Base-by-base conservation (phyloP, 2,888 invertebrate species). In the Ganaspis brasiliensis region DNA sequence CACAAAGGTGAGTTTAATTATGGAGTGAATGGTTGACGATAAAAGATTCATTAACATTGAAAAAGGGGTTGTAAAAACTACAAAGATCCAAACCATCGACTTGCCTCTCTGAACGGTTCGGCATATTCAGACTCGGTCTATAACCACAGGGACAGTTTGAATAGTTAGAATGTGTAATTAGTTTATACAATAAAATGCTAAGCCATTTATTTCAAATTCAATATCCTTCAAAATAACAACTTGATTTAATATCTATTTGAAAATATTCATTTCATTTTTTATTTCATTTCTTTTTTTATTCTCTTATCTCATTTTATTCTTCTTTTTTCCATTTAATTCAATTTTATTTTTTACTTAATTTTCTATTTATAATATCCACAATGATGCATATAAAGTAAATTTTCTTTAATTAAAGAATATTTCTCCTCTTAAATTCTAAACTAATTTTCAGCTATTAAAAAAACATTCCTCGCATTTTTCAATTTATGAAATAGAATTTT, bases 91-190 rank as follows among this genome's bases (percentile, higher is more conserved):
- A 91, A 91, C 91, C 91, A 91, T 91, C 90, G 91, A 91, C 91
- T 91, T 91, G 91, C 91, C 91, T 91, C 91, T 91, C 91, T 91
- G 90, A 91, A 91, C 90, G 90, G 91, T 91, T 91, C 91, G 91
- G 91, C 91, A 91, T 91, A 91, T 90, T 91, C 91, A 88, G 91
- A 91, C 90, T 83, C 91, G 88, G 90, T 91, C 91, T 91, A 91
- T 87, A 91, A 91, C 89, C 90, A 91, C 89, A 85, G 90, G 90
- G 89, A 91, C 82, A 89, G 87, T 89, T 89, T 88, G 81, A 88
- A 76, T 85, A 83, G 87, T 91, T 89, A 89, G 87, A 87, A 86
- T 73, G 75, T 77, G 63, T 73, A 72, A 78, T 75, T 78, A 81
- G 73, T 74, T 72, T 74, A 52, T 19, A 52, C 16, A 21, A 52